A percentile compares a stretch with the other conserved stretches of the same genome.
Evolutionary conservation across 1,140 invertebrate species (phyloP).

Genomic region (Anastatus disparis): DNA sequence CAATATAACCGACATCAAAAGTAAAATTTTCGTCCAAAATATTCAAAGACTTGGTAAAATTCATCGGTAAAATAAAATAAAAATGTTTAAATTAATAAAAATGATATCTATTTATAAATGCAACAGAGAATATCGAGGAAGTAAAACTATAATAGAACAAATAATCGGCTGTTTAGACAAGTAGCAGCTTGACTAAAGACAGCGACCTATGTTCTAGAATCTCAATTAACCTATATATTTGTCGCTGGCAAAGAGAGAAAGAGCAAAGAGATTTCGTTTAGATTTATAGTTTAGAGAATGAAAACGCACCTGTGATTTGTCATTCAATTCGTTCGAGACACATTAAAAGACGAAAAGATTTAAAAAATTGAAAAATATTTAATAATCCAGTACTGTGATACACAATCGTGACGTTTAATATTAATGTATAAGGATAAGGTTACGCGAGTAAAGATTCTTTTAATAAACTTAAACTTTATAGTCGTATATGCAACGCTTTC

Average conservation of each 20-base stretch:
- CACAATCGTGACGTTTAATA: too few relatives aligned
- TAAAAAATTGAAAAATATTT: too few relatives aligned
- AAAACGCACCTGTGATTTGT: background rate
- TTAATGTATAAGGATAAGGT: too few relatives aligned
- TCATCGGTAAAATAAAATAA: too few relatives aligned
- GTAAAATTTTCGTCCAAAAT: too few relatives aligned
- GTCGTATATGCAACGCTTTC: too few relatives aligned
- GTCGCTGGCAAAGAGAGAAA: background rate
- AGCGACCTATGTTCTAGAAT: background rate
- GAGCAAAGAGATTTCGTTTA: background rate
- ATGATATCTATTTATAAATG: background rate
- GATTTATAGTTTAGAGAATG: conserved; percentile 14
- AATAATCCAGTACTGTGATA: too few relatives aligned
- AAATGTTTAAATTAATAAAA: background rate
- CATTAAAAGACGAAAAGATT: too few relatives aligned
- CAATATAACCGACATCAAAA: too few relatives aligned
- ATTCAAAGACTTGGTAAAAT: too few relatives aligned
- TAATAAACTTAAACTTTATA: background rate
- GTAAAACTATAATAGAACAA: background rate
- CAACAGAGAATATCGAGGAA: background rate
- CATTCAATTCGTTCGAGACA: background rate
- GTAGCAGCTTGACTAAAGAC: background rate
- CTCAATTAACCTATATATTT: conserved; percentile 30
- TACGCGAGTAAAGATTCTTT: background rate
- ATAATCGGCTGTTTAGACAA: conserved; percentile 26